These are phyloP conservation scores for Caenorhabditis sp. DNA, from an alignment of 2,888 invertebrate species.

Conservation along the genomic window DNA sequence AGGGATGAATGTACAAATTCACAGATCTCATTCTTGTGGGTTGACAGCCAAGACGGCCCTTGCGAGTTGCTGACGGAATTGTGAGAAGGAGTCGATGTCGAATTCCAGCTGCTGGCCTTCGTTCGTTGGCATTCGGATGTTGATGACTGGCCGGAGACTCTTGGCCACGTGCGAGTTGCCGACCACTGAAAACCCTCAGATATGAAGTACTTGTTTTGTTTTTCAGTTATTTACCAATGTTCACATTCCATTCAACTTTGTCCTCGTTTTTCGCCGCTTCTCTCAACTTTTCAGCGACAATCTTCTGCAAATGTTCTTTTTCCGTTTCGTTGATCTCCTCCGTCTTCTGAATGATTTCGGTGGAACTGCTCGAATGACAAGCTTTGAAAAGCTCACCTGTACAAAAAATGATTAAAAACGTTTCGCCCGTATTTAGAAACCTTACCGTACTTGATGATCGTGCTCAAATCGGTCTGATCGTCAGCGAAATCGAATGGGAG, in stretches of 20 bases:
- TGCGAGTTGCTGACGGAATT: conserved; percentile 49
- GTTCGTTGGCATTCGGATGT: conserved; percentile 41
- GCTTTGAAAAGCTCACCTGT: conserved; percentile 42
- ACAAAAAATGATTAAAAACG: not conserved
- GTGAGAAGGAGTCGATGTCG: conserved; percentile 54
- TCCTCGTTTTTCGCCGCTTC: conserved; percentile 2
- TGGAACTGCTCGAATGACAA: conserved; percentile 23
- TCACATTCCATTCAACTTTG: conserved; percentile 34
- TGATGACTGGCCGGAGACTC: conserved; percentile 60
- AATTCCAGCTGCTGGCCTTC: conserved; percentile 56
- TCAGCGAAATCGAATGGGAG: conserved; percentile 12
- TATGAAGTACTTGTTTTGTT: not conserved
- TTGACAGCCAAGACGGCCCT: conserved; percentile 41
- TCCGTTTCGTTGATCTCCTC: conserved; percentile 8
- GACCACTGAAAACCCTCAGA: conserved; percentile 55
- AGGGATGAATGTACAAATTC: not conserved
- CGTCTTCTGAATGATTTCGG: conserved; percentile 14
- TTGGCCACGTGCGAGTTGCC: conserved; percentile 59
- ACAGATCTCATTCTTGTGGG: conserved; percentile 27
- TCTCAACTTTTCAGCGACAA: conserved; percentile 14
- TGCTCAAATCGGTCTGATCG: conserved; percentile 8
- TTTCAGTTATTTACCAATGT: conserved; percentile 27
- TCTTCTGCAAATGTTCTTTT: conserved; percentile 4
- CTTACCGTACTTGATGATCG: conserved; percentile 19
- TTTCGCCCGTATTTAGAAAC: no score